phyloP scores from a whole-genome alignment of 2,797 vertebrate species.

The Eulemur mongoz region DNA sequence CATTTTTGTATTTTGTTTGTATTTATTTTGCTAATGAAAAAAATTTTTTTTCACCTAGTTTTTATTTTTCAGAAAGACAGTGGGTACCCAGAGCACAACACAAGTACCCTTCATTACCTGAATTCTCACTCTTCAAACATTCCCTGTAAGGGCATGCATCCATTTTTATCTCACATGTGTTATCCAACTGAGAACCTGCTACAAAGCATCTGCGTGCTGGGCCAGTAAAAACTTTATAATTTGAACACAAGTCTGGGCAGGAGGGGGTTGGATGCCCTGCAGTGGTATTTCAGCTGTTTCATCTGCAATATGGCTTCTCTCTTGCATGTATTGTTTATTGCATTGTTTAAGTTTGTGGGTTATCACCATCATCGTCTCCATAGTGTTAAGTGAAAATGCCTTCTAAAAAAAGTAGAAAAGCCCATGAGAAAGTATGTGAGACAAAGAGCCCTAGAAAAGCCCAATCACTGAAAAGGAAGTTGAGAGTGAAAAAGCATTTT shows the following conservation, averaged over 20 bases:
- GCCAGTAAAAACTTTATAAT: slow-evolving; percentile 40
- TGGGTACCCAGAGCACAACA: background rate
- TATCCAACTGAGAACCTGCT: slow-evolving; percentile 3
- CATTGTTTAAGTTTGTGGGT: background rate
- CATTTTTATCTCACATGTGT: background rate
- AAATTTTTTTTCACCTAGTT: background rate
- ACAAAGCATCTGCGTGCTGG: background rate
- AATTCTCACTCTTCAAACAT: background rate
- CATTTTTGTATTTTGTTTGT: background rate
- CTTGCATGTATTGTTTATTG: background rate
- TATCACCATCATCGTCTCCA: background rate
- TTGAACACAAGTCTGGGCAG: slow-evolving; percentile 48
- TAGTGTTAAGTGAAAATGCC: background rate
- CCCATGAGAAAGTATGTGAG: background rate
- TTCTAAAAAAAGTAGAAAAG: slow-evolving; percentile 6
- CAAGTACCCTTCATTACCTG: background rate
- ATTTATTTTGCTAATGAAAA: background rate
- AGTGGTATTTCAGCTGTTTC: background rate
- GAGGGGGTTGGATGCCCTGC: background rate
- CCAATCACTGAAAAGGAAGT: background rate
- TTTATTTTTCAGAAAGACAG: background rate
- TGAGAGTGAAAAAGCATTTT: background rate
- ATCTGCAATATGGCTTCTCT: background rate
- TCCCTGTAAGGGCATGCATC: background rate
- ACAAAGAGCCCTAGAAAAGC: background rate